Evolutionary conservation across 2,888 invertebrate genomes (phyloP), one percentile per base, ranked within the genome.

Genomic region (Platycheirus rosarum): DNA sequence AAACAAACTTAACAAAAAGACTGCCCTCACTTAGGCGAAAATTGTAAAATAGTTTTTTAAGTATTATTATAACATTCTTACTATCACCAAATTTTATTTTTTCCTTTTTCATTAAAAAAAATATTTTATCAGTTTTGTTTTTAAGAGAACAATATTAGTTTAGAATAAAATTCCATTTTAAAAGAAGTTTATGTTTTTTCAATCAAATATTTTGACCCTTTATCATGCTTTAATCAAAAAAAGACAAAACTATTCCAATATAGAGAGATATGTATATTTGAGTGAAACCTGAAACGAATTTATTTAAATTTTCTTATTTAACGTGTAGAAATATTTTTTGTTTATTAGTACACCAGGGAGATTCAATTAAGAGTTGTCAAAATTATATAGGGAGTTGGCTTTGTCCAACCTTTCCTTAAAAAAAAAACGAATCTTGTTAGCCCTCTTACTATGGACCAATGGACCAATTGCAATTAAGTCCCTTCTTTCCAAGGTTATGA

Each of bases 21-120:
- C 84, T 84, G 84, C 84, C 78, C 84, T 71, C 55, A 73, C 78
- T 70, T 74, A 84, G 78, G 84, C 84, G 78, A 84, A 77, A 74
- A 68, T 48, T 78, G 73, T 78, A 84, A 73, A 78, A 63, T 84
- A 84, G 78, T 51, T 84, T 26, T 40, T 78, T 78, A 78, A 84
- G 71, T 70, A 84, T 66, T 80, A 57, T 40, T 46, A 68, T 49
- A 13, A 32, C 51, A 37, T 40, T 60, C 26, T 53, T n/a, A n/a
- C n/a, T n/a, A n/a, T n/a, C n/a, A n/a, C n/a, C n/a, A n/a, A n/a
- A n/a, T n/a, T 60, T 42, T 53, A 32, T n/a, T 32, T 7, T 37
- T 46, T 46, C 0, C 6, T 9, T 5, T n/a, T 7, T 20, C 29
- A 18, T 42, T 11, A 32, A 44, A 29, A 26, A 46, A 9, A 37